Evolutionary conservation across 2,888 invertebrate species (phyloP).

Genomic region (Dicycla oo): DNA sequence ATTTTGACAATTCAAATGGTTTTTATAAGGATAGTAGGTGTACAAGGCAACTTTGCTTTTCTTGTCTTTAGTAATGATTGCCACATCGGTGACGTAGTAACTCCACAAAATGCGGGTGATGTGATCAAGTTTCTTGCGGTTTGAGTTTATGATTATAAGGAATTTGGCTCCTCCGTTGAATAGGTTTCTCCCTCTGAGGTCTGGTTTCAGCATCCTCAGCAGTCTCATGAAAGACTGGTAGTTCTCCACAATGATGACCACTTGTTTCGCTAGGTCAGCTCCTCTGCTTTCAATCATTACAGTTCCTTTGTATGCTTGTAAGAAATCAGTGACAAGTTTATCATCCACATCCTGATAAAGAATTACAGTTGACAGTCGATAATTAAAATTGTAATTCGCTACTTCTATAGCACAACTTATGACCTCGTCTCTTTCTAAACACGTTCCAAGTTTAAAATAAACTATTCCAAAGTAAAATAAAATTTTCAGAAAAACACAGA

Average conservation of each 20-base stretch:
- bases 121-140: conserved; percentile 70
- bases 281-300: conserved; percentile 75
- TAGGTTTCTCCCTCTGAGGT: conserved; percentile 77
- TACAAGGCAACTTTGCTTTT: conserved; percentile 70
- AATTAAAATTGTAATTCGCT: conserved; percentile 77
- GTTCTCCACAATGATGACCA: conserved; percentile 76
- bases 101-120: conserved; percentile 77
- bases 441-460: conserved; percentile 45
- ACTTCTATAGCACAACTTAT: conserved; percentile 73
- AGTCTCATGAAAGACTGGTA: conserved; percentile 75
- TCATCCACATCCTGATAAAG: conserved; percentile 74
- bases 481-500: conserved; percentile 15
- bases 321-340: conserved; percentile 70
- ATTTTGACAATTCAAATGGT: conserved; percentile 76
- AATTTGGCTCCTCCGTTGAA: conserved; percentile 76
- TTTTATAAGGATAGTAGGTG: conserved; percentile 79
- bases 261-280: conserved; percentile 72
- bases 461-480: conserved; percentile 40
- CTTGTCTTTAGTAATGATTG: conserved; percentile 70
- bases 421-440: conserved; percentile 60
- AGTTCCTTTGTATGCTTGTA: conserved; percentile 75
- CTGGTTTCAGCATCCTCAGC: conserved; percentile 73
- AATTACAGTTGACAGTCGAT: conserved; percentile 71
- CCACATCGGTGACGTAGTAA: conserved; percentile 75
- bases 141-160: conserved; percentile 73